Percentiles rank a stretch among this genome's conserved stretches.
phyloP scores from a whole-genome alignment of 2,888 invertebrate species.

The Ichneumon xanthorius region DNA sequence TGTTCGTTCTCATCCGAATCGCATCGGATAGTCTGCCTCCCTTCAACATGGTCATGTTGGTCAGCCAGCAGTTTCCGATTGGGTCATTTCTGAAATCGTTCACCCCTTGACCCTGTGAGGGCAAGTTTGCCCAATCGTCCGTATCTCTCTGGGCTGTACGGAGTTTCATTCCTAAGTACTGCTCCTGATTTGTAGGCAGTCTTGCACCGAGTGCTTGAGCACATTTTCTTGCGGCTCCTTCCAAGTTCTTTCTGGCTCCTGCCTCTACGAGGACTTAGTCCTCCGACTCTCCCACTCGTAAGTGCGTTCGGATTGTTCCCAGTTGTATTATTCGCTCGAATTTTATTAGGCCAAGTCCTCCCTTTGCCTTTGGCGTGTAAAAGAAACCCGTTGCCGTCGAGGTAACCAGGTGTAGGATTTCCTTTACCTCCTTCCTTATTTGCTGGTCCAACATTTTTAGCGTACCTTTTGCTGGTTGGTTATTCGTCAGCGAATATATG shows the following conservation, averaged over 20 bases:
- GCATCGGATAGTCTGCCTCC: slow-evolving; percentile 40
- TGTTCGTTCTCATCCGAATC: slow-evolving; percentile 63
- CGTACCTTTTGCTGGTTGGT: neutral
- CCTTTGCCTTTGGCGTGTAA: neutral
- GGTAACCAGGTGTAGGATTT: neutral
- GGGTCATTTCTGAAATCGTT: slow-evolving; percentile 7
- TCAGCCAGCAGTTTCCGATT: slow-evolving; percentile 35
- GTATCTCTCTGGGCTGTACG: neutral
- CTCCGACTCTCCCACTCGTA: neutral
- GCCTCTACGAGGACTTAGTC: neutral
- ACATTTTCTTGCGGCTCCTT: neutral
- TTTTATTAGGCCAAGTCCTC: slow-evolving; percentile 23
- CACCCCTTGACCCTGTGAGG: slow-evolving; percentile 31
- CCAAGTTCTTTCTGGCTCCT: neutral
- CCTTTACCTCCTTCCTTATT: slow-evolving; percentile 9
- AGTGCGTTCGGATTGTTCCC: neutral
- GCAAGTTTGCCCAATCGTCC: neutral
- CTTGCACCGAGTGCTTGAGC: neutral
- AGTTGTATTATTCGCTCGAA: slow-evolving; percentile 16
- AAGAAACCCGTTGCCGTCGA: slow-evolving; percentile 32
- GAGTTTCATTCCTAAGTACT: neutral
- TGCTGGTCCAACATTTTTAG: slow-evolving; percentile 20
- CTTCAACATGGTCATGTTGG: neutral
- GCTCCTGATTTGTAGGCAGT: neutral
- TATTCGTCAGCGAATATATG: slow-evolving; percentile 34